Evolutionary conservation across 2,797 vertebrate species (phyloP).

Genomic region (Odontamblyopus rebecca): DNA sequence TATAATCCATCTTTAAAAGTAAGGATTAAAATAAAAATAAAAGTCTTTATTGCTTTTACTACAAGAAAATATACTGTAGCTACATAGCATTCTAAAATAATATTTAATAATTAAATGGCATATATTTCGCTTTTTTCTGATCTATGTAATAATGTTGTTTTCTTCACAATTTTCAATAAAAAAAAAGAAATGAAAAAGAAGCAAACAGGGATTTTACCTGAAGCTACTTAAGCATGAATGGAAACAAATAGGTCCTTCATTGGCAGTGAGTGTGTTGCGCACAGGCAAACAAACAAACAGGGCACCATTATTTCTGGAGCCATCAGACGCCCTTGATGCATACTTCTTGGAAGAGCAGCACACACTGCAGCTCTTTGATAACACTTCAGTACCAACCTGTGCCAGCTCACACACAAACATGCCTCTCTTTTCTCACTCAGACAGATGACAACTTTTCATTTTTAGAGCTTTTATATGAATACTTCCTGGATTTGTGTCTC

Average conservation of each 20-base stretch:
- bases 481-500: conserved; percentile 52
- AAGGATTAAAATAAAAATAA: no score
- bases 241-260: conserved; percentile 57
- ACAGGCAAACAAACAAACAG: conserved; percentile 61
- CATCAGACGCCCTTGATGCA: conserved; percentile 71
- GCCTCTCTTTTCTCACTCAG: conserved; percentile 61
- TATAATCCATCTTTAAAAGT: no score
- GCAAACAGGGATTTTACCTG: not conserved
- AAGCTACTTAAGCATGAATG: conserved; percentile 13
- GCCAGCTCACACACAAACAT: conserved; percentile 62
- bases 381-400: conserved; percentile 68
- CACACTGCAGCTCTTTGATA: conserved; percentile 73
- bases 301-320: conserved; percentile 60
- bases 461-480: conserved; percentile 63
- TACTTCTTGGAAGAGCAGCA: conserved; percentile 55
- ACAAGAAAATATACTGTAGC: no score
- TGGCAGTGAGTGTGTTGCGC: conserved; percentile 55
- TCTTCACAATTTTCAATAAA: not conserved
- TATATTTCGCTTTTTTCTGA: no score
- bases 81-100: no score
- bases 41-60: not conserved
- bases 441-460: conserved; percentile 68
- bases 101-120: no score
- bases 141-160: no score
- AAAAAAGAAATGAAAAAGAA: not conserved